A percentile compares a stretch with the other conserved stretches of the same genome.
Conservation (phyloP, 2,888 invertebrate species). For the Dyspetes luteomarginatus region DNA sequence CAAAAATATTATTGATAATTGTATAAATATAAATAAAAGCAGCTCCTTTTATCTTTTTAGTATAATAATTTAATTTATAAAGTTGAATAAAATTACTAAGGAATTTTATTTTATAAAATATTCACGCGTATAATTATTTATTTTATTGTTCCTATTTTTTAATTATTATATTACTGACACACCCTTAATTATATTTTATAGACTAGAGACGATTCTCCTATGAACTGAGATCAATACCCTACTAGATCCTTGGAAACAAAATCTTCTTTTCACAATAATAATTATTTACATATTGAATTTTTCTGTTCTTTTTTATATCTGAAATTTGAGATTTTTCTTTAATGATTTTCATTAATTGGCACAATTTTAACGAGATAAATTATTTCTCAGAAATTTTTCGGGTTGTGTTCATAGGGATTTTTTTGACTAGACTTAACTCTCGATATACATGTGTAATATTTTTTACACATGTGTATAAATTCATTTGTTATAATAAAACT, state of each 20-base stretch:
- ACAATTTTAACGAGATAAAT: conserved; percentile 25
- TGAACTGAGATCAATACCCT: conserved; percentile 68
- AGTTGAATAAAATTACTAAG: background rate
- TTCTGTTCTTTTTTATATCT: no score
- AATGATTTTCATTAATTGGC: background rate
- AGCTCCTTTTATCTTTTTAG: background rate
- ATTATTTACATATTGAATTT: conserved; percentile 16
- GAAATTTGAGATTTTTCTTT: background rate
- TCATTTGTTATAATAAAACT: conserved; percentile 20
- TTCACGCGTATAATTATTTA: no score
- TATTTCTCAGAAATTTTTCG: conserved; percentile 50
- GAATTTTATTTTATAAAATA: no score
- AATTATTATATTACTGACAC: background rate
- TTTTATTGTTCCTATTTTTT: conserved; percentile 20
- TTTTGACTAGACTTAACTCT: conserved; percentile 70
- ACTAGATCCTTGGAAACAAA: conserved; percentile 49
- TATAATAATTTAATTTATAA: background rate
- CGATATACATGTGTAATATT: conserved; percentile 50
- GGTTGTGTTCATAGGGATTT: conserved; percentile 63
- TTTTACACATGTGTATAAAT: conserved; percentile 17
- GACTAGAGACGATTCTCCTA: conserved; percentile 57
- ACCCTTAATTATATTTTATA: conserved; percentile 23
- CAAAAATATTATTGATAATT: background rate
- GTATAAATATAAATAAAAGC: background rate
- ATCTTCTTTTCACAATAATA: background rate